Conservation (phyloP, 2,113 vertebrate species). For the Piaya cayana region DNA sequence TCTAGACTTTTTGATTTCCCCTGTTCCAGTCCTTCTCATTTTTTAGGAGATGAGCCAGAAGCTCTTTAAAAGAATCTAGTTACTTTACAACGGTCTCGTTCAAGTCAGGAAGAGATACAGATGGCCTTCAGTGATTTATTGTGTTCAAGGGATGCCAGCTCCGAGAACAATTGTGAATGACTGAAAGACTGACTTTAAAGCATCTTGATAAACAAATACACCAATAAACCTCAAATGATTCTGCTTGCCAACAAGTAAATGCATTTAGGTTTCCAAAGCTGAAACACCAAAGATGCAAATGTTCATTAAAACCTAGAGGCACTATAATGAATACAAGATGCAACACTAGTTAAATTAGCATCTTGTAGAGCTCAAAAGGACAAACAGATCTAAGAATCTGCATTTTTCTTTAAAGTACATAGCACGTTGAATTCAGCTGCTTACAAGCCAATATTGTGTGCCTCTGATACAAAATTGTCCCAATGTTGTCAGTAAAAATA, state of each 20-base stretch:
- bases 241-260: neutral
- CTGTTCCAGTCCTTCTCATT: neutral
- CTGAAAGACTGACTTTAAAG: conserved; percentile 13
- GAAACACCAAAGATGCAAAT: neutral
- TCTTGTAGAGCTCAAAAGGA: neutral
- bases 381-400: neutral
- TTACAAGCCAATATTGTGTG: neutral
- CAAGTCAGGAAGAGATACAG: conserved; percentile 6
- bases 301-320: conserved; percentile 14
- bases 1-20: neutral
- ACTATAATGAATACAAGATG: neutral
- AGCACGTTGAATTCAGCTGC: neutral
- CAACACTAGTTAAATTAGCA: neutral
- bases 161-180: conserved; percentile 33
- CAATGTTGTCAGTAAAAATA: neutral
- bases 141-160: neutral
- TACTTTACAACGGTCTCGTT: neutral
- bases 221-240: neutral
- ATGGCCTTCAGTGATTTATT: conserved; percentile 23
- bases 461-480: neutral
- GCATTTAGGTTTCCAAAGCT: neutral
- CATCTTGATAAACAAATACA: conserved; percentile 40
- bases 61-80: conserved; percentile 12
- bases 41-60: conserved; percentile 8
- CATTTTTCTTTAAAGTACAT: neutral